These are phyloP conservation scores for Diglossa brunneiventris DNA, from an alignment of 2,113 vertebrate species.

Conservation along the genomic window DNA sequence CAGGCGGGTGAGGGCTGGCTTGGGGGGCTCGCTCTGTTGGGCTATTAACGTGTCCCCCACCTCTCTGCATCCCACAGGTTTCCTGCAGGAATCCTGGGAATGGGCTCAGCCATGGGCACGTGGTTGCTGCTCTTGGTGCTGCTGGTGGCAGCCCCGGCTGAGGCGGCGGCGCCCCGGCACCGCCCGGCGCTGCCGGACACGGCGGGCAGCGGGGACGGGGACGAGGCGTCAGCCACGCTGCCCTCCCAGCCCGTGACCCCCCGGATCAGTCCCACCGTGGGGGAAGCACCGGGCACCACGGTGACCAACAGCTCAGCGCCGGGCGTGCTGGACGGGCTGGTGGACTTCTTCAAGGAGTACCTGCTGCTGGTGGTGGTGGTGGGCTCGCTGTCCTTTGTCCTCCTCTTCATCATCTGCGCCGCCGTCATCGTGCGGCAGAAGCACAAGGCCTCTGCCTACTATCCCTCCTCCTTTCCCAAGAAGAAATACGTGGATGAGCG, in stretches of 20 bases:
- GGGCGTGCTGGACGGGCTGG: slow-evolving; percentile 79
- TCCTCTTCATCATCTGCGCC: slow-evolving; percentile 90
- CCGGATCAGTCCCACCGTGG: neutral
- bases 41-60: fast-evolving
- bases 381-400: slow-evolving; percentile 85
- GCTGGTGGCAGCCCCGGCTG: neutral
- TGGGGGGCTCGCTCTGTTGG: fast-evolving
- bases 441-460: slow-evolving; percentile 91
- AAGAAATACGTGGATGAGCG: slow-evolving; percentile 83
- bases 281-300: slow-evolving; percentile 59
- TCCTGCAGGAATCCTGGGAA: neutral
- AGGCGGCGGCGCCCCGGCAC: neutral
- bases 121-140: slow-evolving; percentile 34
- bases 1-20: neutral
- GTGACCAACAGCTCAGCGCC: slow-evolving; percentile 78
- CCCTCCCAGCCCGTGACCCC: slow-evolving; percentile 28
- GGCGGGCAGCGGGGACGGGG: slow-evolving; percentile 78
- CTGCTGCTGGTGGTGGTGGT: slow-evolving; percentile 88
- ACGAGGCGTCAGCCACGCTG: slow-evolving; percentile 72
- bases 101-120: fast-evolving
- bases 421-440: slow-evolving; percentile 88
- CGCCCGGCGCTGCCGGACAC: slow-evolving; percentile 21
- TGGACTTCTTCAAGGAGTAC: slow-evolving; percentile 89
- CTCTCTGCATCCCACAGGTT: neutral
- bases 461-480: slow-evolving; percentile 85